These are phyloP conservation scores for Argyresthia albistria DNA, from an alignment of 2,888 invertebrate species.

Conservation along the genomic window DNA sequence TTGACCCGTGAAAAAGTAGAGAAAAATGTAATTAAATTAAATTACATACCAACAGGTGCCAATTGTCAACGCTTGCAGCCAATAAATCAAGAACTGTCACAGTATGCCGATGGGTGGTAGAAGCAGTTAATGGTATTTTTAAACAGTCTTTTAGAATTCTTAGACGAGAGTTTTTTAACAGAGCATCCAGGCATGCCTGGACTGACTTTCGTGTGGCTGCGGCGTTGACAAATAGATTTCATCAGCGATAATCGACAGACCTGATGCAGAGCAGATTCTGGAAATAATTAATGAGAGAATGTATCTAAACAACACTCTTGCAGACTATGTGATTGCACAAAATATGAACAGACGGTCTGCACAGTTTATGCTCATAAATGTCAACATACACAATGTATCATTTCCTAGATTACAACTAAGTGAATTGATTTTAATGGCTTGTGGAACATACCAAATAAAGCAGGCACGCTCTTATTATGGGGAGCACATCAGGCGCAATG, in stretches of 20 bases:
- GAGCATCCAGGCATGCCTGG: background rate
- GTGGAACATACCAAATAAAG: slow-evolving; percentile 1
- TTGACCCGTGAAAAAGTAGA: no score
- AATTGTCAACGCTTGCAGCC: slow-evolving; percentile 2
- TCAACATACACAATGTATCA: background rate
- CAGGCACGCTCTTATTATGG: slow-evolving; percentile 3
- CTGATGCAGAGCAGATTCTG: background rate
- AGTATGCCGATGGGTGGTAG: slow-evolving; percentile 1
- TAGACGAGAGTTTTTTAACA: background rate
- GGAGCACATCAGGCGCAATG: slow-evolving; percentile 2
- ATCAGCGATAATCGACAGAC: background rate
- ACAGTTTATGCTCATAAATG: background rate
- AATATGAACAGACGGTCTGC: background rate
- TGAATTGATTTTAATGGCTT: background rate
- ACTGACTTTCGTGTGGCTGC: background rate
- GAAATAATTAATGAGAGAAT: background rate
- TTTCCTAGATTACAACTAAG: background rate
- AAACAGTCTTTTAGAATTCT: background rate
- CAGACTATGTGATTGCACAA: background rate
- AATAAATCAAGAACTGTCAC: slow-evolving; percentile 4
- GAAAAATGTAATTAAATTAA: no score
- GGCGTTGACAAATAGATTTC: background rate
- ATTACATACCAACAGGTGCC: no score
- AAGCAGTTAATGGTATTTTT: slow-evolving; percentile 2
- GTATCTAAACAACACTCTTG: background rate